Evolutionary conservation across 2,888 invertebrate species (phyloP).

Genomic region (Sussaba pulchella): DNA sequence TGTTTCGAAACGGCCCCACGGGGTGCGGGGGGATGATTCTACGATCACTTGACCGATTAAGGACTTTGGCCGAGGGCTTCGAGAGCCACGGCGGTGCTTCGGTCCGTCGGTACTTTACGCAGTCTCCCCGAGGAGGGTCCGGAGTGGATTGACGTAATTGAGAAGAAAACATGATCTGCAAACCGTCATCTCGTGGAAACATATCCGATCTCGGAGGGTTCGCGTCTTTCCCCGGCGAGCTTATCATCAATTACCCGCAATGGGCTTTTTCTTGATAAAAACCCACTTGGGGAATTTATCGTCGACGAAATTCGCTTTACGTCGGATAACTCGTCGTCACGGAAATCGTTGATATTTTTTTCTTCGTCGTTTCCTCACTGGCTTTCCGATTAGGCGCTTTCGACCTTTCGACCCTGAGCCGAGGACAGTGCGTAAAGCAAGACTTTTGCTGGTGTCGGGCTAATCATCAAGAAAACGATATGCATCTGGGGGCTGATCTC

Average conservation of each 20-base stretch:
- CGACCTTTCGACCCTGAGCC: no score
- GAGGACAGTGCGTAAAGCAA: no score
- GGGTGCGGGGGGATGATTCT: constrained; percentile 75
- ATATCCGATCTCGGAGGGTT: constrained; percentile 52
- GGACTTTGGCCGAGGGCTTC: constrained; percentile 75
- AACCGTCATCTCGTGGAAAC: constrained; percentile 72
- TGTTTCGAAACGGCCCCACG: constrained; percentile 43
- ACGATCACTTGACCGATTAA: constrained; percentile 85
- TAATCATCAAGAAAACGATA: background rate
- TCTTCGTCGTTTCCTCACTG: no score
- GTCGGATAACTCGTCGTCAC: background rate
- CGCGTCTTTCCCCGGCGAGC: constrained; percentile 56
- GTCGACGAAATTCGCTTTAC: constrained; percentile 30
- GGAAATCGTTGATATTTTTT: background rate
- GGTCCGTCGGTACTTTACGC: constrained; percentile 55
- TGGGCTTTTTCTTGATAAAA: constrained; percentile 44
- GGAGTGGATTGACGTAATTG: constrained; percentile 84
- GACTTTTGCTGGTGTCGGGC: background rate
- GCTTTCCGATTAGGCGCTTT: no score
- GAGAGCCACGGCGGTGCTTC: constrained; percentile 46
- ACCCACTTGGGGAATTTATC: constrained; percentile 25
- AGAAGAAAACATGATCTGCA: constrained; percentile 83
- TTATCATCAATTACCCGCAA: constrained; percentile 65
- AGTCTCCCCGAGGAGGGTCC: constrained; percentile 74
- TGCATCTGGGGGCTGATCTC: constrained; percentile 12